Base-by-base conservation (phyloP, 1,140 invertebrate genomes). In the Drosophila arizonae region DNA sequence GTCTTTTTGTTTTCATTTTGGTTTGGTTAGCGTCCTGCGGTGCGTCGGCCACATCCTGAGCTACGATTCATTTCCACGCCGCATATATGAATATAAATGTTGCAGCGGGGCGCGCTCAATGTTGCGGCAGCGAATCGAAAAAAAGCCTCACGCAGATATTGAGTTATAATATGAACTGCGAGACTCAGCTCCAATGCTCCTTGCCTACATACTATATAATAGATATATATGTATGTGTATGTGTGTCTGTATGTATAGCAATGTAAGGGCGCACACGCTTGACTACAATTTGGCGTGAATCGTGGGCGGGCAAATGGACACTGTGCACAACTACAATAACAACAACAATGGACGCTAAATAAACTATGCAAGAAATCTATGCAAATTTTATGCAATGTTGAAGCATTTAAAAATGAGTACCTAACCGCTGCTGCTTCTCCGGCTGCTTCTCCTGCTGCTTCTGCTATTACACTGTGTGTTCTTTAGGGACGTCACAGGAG, bases 81-180 rank as follows among this genome's bases (percentile, higher is more conserved):
- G 82, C 84, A 87, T 87, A 87, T 79, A 87, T 87, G 84, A 87
- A 87, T 87, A 87, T 82, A 87, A 87, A 87, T 87, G 76, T 72
- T 56, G 82, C 79, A 81, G 43, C 41, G 17, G 55, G 50, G 61
- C 10, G 30, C 11, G 8, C 15, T 26, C 21, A 43, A 65, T 74
- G 70, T 50, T 71, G 52, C 57, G 65, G 56, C 70, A 6, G 43
- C 43, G 69, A 69, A 72, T 67, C 63, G 63, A 79, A 84, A 84
- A 33, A 33, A 77, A 84, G 69, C 84, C 79, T 67, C 72, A 76
- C 84, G 69, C 84, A 77, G 76, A 76, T 88, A 87, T 87, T 87
- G 82, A 87, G 82, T 79, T 82, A 74, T 87, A 87, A 87, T 87
- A 79, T 68, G 68, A 74, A 24, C 75, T 54, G 56, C 56, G 62